Base-by-base conservation (phyloP, 2,113 vertebrate genomes). In the Heloderma charlesbogerti region DNA sequence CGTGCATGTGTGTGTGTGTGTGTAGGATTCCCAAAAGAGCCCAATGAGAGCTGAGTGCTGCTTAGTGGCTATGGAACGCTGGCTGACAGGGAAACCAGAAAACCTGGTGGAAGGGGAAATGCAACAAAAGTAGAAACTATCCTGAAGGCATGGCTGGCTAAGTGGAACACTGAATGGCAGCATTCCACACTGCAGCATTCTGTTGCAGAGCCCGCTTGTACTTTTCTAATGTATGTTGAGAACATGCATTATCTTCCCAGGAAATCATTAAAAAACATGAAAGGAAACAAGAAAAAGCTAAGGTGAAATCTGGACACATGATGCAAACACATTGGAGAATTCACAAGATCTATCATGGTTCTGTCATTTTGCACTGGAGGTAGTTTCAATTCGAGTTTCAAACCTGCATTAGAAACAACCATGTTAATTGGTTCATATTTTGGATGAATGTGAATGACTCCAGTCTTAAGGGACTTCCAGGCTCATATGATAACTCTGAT, bases 401-500 rank as follows among this genome's bases (percentile, higher is more conserved):
- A 54, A 77, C 43, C 86, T 60, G 12, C 69, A 29, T 0, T 29
- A 54, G 9, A 75, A 75, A 27, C 3, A 29, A n/a, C 29, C 60
- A 27, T 43, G 25, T 1, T 25, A 27, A 54, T 86, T 86, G 45
- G 7, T 74, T 25, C 18, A 48, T 71, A 54, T 37, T n/a, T 22
- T 51, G 69, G 22, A 72, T 86, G 69, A 54, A 72, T 25, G 88
- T 74, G 92, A 20, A 88, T 29, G 5, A 90, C 37, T 22, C 88
- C 4, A 82, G 57, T 63, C n/a, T 48, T 86, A 18, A 34, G n/a
- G 72, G 78, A 12, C 75, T 71, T 3, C 31, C 31, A 92, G 45
- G 43, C 10, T 91, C 84, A 66, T 88, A 48, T 67, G 84, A 29
- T 4, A 75, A 5, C 79, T 93, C 25, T 66, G 4, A 88, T 82